Evolutionary conservation across 2,113 vertebrate species (phyloP).

Genomic region (Bucco capensis): DNA sequence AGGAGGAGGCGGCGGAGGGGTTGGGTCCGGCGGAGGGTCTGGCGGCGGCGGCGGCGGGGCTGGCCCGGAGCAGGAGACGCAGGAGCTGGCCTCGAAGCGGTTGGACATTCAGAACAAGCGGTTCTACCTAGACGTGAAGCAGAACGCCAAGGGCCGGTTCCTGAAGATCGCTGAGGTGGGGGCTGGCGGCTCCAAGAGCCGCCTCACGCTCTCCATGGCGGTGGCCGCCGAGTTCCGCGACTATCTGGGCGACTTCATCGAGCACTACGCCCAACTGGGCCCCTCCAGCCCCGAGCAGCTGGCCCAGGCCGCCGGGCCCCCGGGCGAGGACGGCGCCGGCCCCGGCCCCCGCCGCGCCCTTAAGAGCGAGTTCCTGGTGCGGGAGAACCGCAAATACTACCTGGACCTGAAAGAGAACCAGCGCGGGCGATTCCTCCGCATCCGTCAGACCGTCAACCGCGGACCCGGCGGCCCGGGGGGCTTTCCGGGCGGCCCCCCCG

Average conservation of each 20-base stretch:
- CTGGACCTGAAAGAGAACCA: conserved; percentile 99
- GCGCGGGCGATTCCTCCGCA: conserved; percentile 93
- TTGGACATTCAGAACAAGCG: background rate
- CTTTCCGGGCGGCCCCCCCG: conserved; percentile 55
- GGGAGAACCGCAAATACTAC: conserved; percentile 99
- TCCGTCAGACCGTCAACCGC: conserved; percentile 96
- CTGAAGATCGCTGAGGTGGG: conserved; percentile 96
- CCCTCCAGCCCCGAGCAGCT: too few species aligned
- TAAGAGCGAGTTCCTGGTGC: conserved; percentile 97
- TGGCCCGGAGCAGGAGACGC: conserved; percentile 75
- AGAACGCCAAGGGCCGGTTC: conserved; percentile 81
- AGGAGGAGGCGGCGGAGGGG: conserved; percentile 47
- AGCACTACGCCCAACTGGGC: conserved; percentile 91
- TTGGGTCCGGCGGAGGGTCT: too few species aligned
- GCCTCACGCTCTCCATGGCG: conserved; percentile 91
- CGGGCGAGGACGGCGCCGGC: background rate
- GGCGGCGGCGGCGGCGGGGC: too few species aligned
- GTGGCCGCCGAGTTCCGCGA: conserved; percentile 98
- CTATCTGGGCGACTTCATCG: conserved; percentile 98
- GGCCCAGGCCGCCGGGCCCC: too few species aligned
- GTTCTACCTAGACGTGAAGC: background rate
- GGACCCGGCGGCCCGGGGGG: conserved; percentile 88
- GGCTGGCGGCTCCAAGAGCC: conserved; percentile 91
- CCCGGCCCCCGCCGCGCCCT: conserved; percentile 89
- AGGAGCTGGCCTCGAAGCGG: conserved; percentile 88